Evolutionary conservation across 2,888 invertebrate species (phyloP), one percentile per base, ranked within the genome.

Genomic region (Tenthredo distinguenda): DNA sequence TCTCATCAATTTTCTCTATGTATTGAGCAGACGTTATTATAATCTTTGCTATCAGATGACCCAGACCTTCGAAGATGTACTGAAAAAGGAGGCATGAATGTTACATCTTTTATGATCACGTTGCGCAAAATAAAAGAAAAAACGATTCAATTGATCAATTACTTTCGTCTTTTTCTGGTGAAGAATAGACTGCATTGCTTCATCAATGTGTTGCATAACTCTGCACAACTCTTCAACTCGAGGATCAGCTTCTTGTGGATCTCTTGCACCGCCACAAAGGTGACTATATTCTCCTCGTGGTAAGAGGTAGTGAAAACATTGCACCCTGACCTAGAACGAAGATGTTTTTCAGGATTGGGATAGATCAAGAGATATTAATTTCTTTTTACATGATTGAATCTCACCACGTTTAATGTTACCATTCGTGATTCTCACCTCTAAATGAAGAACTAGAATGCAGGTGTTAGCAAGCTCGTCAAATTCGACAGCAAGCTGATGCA

Each of bases 251-350:
- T 97, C 97, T 88, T 97, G 96, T 84, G 96, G 96, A 93, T 97
- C 97, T 89, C 96, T 96, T 86, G 96, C 96, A 85, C 94, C 92
- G 58, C 92, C 91, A 88, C 91, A 91, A 21, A 92, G 87, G 87
- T 94, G 89, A 87, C 88, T 90, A 77, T 89, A 89, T 86, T 93
- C 90, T 87, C 92, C 89, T 88, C 92, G 89, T 4, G 96, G 96
- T 86, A 96, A 95, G 88, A 99, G 94, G 94, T 98, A 98, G 94
- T 98, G 98, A 94, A 99, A 99, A 94, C 99, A 99, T 93, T 99
- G 98, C 71, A 99, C 98, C 86, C 99, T 96, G 86, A 97, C 96
- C 96, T 96, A 90, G 84, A 94, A 93, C 87, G 93, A 31, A 15
- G 40, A 83, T 68, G 55, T 55, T 68, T 83, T 68, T 40, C 34